phyloP scores from a whole-genome alignment of 2,888 invertebrate species.

The Athetis lepigone region DNA sequence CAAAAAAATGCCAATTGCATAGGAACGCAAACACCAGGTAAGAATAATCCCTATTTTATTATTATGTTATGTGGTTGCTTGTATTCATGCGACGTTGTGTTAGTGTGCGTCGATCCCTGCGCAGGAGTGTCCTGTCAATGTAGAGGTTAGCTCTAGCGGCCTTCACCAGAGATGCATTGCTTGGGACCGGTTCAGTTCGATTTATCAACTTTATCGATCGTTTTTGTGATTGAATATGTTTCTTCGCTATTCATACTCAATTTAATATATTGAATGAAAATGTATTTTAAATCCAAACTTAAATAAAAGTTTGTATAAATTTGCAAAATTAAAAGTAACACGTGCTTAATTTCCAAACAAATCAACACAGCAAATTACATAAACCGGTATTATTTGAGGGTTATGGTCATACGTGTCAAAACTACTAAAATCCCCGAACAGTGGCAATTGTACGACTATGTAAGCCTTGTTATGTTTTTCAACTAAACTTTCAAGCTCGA shows the following conservation, averaged over 20 bases:
- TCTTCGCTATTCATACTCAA: conserved; percentile 1
- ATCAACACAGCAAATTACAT: conserved; percentile 45
- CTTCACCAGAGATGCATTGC: conserved; percentile 89
- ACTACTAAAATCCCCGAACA: conserved; percentile 47
- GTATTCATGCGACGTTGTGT: conserved; percentile 63
- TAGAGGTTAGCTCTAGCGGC: conserved; percentile 86
- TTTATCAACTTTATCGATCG: conserved; percentile 75
- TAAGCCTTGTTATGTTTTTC: conserved; percentile 80
- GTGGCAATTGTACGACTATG: conserved; percentile 71
- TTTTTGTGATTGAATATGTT: conserved; percentile 56
- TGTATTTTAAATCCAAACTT: conserved; percentile 1
- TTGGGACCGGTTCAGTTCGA: conserved; percentile 81
- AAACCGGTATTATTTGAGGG: conserved; percentile 61
- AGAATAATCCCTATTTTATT: conserved; percentile 72
- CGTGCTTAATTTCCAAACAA: conserved; percentile 57
- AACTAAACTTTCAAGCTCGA: conserved; percentile 87
- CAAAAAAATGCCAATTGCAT: conserved; percentile 81
- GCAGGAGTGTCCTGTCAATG: conserved; percentile 80
- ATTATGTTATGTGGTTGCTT: conserved; percentile 69
- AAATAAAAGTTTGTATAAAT: conserved; percentile 52
- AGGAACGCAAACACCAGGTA: conserved; percentile 76
- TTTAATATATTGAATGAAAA: conserved; percentile 10
- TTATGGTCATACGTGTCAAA: conserved; percentile 53
- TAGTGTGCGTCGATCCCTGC: conserved; percentile 81
- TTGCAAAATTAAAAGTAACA: conserved; percentile 59